Conservation (phyloP, 2,797 vertebrate genomes). For the Aplochiton taeniatus region DNA sequence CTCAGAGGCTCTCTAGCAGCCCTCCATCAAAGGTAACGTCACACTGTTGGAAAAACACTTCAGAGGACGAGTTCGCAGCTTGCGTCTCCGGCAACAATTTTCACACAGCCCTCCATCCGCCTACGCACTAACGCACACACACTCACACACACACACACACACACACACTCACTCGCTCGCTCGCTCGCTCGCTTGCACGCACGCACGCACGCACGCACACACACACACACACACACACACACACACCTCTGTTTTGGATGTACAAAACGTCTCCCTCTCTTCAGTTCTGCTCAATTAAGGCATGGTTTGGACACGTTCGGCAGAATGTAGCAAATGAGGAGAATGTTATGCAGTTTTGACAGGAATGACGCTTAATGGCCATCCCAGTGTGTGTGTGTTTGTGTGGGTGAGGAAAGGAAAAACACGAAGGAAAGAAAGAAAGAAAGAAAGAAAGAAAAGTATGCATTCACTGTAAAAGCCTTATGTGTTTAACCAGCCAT, state of each 20-base stretch:
- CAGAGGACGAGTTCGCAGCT: slow-evolving; percentile 27
- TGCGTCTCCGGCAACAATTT: slow-evolving; percentile 24
- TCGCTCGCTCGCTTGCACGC: neutral
- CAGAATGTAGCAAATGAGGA: neutral
- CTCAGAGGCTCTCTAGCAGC: slow-evolving; percentile 3
- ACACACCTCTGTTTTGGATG: slow-evolving; percentile 3
- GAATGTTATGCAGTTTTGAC: neutral
- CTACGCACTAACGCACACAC: slow-evolving; percentile 22
- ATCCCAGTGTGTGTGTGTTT: too few species aligned
- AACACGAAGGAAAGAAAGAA: too few species aligned
- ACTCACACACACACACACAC: slow-evolving; percentile 4
- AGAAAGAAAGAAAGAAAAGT: too few species aligned
- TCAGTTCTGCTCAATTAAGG: slow-evolving; percentile 4
- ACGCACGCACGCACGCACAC: neutral
- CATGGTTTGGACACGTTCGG: neutral
- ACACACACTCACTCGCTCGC: neutral
- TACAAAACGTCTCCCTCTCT: slow-evolving; percentile 2
- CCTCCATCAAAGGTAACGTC: slow-evolving; percentile 11
- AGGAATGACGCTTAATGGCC: neutral
- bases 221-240: slow-evolving; percentile 5
- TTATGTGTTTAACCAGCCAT: too few species aligned
- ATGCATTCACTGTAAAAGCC: too few species aligned
- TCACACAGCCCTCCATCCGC: slow-evolving; percentile 28
- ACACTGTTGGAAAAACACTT: slow-evolving; percentile 23
- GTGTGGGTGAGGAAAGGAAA: neutral